Conservation (phyloP, 2,888 invertebrate species). For the Melikaiella ostensackeni region DNA sequence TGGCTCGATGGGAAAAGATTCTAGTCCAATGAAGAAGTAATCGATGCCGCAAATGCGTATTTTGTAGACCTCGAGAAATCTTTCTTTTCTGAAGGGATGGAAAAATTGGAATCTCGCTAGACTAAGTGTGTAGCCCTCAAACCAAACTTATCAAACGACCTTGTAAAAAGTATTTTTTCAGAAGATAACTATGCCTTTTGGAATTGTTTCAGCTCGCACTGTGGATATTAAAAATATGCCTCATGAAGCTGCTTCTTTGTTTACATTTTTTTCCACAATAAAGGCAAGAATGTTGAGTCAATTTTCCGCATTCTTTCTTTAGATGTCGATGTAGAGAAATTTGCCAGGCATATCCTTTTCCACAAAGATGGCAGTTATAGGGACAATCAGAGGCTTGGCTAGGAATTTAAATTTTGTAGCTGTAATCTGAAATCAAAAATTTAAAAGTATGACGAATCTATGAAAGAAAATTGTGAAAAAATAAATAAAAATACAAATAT, state of each 20-base stretch:
- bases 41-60: no score
- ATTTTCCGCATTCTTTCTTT: slow-evolving; percentile 74
- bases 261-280: slow-evolving; percentile 71
- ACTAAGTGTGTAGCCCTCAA: no score
- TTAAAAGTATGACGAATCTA: neutral
- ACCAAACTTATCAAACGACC: no score
- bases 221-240: slow-evolving; percentile 58
- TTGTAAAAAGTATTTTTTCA: neutral
- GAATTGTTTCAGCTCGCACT: neutral
- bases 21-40: no score
- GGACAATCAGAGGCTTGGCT: neutral
- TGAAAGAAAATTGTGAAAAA: no score
- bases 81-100: no score
- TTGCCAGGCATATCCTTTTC: slow-evolving; percentile 85
- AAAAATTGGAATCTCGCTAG: no score
- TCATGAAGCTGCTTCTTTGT: slow-evolving; percentile 65
- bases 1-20: no score
- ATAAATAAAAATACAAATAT: neutral
- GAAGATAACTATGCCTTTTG: neutral
- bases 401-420: slow-evolving; percentile 12
- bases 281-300: slow-evolving; percentile 71
- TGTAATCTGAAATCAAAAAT: slow-evolving; percentile 27
- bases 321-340: slow-evolving; percentile 78
- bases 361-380: slow-evolving; percentile 83
- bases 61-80: no score